Conservation (phyloP, 2,888 invertebrate genomes). For the Lymantria monacha region DNA sequence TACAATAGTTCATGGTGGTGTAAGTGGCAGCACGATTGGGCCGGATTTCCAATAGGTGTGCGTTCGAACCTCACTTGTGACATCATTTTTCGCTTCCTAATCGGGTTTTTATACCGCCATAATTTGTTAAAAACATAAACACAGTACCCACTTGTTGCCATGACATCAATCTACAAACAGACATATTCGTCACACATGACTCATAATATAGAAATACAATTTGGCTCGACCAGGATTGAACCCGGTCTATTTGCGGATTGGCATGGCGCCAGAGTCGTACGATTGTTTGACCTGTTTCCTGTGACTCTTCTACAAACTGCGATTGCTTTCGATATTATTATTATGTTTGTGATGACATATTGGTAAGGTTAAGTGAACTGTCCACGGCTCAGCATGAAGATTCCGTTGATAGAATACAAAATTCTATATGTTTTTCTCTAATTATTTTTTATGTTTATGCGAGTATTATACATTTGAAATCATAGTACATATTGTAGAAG, state of each 20-base stretch:
- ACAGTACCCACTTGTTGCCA: conserved; percentile 4
- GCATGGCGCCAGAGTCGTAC: conserved; percentile 55
- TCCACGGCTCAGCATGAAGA: too few relatives aligned
- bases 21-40: too few relatives aligned
- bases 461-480: too few relatives aligned
- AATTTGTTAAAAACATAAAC: not conserved
- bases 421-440: too few relatives aligned
- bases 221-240: conserved; percentile 71
- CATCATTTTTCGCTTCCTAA: too few relatives aligned
- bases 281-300: conserved; percentile 64
- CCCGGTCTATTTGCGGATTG: conserved; percentile 68
- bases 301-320: conserved; percentile 9
- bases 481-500: too few relatives aligned
- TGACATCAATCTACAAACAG: conserved; percentile 25
- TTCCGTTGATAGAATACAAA: too few relatives aligned
- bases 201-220: conserved; percentile 66
- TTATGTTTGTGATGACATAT: not conserved
- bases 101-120: not conserved
- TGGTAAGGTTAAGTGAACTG: too few relatives aligned
- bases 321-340: conserved; percentile 25
- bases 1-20: too few relatives aligned
- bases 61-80: too few relatives aligned
- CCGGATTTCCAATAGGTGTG: too few relatives aligned
- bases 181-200: conserved; percentile 44
- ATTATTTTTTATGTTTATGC: too few relatives aligned